Evolutionary conservation across 2,888 invertebrate genomes (phyloP), one percentile per base, ranked within the genome.

Genomic region (Halocaridina rubra): DNA sequence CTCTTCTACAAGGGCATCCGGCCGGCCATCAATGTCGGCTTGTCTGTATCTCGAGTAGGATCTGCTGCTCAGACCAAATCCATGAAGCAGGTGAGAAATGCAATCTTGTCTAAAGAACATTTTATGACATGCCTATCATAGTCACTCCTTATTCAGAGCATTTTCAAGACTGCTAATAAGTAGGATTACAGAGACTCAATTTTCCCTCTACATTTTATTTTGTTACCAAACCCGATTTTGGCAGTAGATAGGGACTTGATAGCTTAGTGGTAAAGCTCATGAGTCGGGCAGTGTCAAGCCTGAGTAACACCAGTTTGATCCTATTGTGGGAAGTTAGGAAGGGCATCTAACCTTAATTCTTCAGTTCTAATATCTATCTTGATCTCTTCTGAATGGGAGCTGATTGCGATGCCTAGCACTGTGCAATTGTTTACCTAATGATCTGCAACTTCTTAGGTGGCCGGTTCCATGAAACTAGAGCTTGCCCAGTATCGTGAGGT

Each of bases 401-500:
- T n/a, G n/a, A n/a, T n/a, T n/a, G n/a, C n/a, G n/a, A n/a, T n/a
- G n/a, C n/a, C n/a, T n/a, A n/a, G n/a, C n/a, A n/a, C n/a, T n/a
- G n/a, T n/a, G n/a, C n/a, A n/a, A n/a, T n/a, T n/a, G n/a, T n/a
- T n/a, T n/a, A n/a, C n/a, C n/a, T n/a, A n/a, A n/a, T n/a, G n/a
- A n/a, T n/a, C n/a, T n/a, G n/a, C n/a, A n/a, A 22, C 19, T 80
- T 19, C 74, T 71, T 88, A 92, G 92, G 93, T 93, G 86, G 93
- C 93, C 89, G 93, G 93, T 89, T 92, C 93, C 88, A 93, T 93
- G 93, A 93, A 93, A 89, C 90, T 93, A 85, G 93, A 93, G 89
- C 91, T 93, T 90, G 93, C 93, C 78, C 93, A 93, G 90, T 93
- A 93, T 90, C 92, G 93, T 91, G 93, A 93, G 90, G 92, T 93